phyloP scores from a whole-genome alignment of 2,888 invertebrate genomes.

The Lasioglossum morio region DNA sequence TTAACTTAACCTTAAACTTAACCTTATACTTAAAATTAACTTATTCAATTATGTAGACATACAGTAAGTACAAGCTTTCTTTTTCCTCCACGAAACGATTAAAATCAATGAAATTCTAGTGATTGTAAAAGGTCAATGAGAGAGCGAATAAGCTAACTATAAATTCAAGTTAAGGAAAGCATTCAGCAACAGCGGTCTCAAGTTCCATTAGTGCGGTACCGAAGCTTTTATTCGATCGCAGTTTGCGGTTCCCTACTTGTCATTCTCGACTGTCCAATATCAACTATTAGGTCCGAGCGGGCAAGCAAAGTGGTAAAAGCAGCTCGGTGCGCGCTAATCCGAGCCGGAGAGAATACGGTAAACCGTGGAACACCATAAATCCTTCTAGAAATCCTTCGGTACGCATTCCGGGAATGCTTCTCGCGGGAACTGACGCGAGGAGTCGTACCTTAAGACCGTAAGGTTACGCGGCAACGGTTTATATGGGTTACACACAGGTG shows the following conservation, averaged over 20 bases:
- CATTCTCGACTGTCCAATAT: background rate
- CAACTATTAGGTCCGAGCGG: background rate
- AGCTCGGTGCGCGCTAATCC: background rate
- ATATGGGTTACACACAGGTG: slow-evolving; percentile 43
- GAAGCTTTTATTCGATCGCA: background rate
- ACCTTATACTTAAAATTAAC: too few relatives aligned
- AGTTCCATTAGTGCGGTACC: background rate
- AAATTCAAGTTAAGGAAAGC: background rate
- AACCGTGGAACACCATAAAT: slow-evolving; percentile 14
- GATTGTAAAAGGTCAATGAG: background rate
- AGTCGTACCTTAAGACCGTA: slow-evolving; percentile 40
- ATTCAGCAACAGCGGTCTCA: background rate
- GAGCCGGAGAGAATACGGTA: slow-evolving; percentile 2
- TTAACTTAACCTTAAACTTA: too few relatives aligned
- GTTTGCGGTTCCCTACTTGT: background rate
- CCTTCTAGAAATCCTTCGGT: slow-evolving; percentile 29
- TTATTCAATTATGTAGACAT: too few relatives aligned
- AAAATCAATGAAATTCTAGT: background rate
- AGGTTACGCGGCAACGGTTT: slow-evolving; percentile 23
- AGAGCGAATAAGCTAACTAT: background rate
- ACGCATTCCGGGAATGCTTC: slow-evolving; percentile 30
- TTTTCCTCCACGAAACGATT: background rate
- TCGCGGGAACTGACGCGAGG: slow-evolving; percentile 23
- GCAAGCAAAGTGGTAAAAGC: background rate
- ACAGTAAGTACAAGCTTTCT: background rate